A percentile compares a stretch with the other conserved stretches of the same genome.
phyloP scores from a whole-genome alignment of 2,113 vertebrate genomes.

The Sarotherodon lohbergeri region DNA sequence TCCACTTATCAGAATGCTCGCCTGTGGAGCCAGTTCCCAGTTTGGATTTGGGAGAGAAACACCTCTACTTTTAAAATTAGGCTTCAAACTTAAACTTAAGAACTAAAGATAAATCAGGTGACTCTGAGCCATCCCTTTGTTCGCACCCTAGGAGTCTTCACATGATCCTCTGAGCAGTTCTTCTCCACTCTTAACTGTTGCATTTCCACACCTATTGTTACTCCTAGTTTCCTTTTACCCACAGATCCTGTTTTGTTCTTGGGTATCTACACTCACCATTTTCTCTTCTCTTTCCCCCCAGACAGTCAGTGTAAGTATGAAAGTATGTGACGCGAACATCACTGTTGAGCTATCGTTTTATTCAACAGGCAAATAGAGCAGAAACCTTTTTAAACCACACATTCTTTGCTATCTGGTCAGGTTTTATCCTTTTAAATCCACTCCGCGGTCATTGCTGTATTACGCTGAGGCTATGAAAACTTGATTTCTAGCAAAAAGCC shows the following conservation, averaged over 20 bases:
- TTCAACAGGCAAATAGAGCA: background rate
- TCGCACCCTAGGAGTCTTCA: background rate
- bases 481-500: background rate
- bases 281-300: background rate
- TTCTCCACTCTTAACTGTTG: background rate
- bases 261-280: background rate
- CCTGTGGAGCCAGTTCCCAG: background rate
- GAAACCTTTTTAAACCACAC: background rate
- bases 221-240: background rate
- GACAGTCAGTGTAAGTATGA: background rate
- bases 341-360: background rate
- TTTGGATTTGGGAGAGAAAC: background rate
- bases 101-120: background rate
- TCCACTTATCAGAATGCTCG: too few relatives aligned
- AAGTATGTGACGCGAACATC: background rate
- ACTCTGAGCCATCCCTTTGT: background rate
- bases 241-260: background rate
- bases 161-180: background rate
- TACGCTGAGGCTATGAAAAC: background rate
- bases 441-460: background rate
- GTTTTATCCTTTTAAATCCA: background rate
- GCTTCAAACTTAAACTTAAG: background rate
- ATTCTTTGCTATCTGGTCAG: background rate
- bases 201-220: background rate
- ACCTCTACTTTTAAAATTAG: background rate